Evolutionary conservation across 1,140 invertebrate species (phyloP).

Genomic region (Sitobion miscanthi): DNA sequence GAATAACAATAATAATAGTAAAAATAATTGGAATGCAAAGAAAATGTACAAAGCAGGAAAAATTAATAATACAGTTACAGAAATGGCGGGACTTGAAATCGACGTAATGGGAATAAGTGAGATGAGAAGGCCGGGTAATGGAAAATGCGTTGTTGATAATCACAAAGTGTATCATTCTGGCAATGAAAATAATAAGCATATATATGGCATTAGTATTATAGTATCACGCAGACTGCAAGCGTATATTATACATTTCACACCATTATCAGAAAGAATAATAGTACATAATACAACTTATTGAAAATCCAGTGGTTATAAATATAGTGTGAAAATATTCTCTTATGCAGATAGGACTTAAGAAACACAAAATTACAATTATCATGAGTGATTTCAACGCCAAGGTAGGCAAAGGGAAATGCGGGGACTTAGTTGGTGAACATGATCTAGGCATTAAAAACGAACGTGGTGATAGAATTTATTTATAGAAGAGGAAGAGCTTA

Average conservation of each 20-base stretch:
- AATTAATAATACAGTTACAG: constrained; percentile 51
- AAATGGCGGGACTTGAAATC: constrained; percentile 53
- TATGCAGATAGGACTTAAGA: constrained; percentile 35
- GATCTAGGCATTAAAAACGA: constrained; percentile 61
- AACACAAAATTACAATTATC: constrained; percentile 58
- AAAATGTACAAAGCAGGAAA: constrained; percentile 58
- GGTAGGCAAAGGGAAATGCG: constrained; percentile 58
- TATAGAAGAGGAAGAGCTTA: constrained; percentile 59
- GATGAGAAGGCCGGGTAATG: constrained; percentile 11
- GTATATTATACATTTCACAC: background rate
- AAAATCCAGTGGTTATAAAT: background rate
- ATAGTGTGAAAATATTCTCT: background rate
- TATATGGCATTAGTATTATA: background rate
- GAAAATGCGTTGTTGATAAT: background rate
- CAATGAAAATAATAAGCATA: background rate
- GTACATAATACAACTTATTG: background rate
- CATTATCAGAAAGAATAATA: constrained; percentile 9
- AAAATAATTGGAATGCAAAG: constrained; percentile 30
- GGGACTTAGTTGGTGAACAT: constrained; percentile 55
- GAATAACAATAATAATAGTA: background rate
- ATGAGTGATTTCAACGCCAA: constrained; percentile 61
- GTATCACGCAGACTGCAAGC: background rate
- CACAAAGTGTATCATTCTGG: background rate
- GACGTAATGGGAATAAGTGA: constrained; percentile 31
- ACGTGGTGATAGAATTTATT: constrained; percentile 61